Percentiles rank a stretch among this genome's conserved stretches.
Evolutionary conservation across 2,113 vertebrate species (phyloP).

Genomic region (Alexandromys fortis): DNA sequence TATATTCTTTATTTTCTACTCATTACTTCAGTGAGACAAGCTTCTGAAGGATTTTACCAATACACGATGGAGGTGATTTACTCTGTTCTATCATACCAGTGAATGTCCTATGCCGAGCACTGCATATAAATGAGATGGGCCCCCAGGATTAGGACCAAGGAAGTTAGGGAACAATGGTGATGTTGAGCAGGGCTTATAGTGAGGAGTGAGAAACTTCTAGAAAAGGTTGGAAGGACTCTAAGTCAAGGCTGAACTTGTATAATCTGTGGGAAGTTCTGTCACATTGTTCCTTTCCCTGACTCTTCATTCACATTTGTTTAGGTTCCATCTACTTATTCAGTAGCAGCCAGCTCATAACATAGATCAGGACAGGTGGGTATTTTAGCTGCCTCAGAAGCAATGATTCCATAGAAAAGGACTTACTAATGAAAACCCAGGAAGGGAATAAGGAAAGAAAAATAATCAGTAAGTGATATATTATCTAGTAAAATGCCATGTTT

Average conservation of each 20-base stretch:
- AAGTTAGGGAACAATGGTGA: neutral
- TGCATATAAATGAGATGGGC: neutral
- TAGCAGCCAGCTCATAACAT: neutral
- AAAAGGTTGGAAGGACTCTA: neutral
- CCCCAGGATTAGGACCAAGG: neutral
- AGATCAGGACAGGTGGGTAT: neutral
- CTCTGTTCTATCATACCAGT: neutral
- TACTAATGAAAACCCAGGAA: neutral
- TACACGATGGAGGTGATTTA: neutral
- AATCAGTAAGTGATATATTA: neutral
- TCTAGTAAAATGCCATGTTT: neutral
- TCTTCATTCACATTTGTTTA: neutral
- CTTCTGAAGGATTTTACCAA: conserved; percentile 12
- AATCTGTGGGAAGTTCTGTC: neutral
- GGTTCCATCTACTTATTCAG: neutral
- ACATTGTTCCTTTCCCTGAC: neutral
- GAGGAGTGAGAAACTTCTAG: neutral
- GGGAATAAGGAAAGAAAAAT: neutral
- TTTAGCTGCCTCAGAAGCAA: neutral
- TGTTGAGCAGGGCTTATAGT: neutral
- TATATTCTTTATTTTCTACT: conserved; percentile 34
- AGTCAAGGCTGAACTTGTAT: neutral
- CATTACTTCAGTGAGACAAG: conserved; percentile 25
- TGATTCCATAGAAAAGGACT: neutral
- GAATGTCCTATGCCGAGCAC: neutral